Conservation (phyloP, 2,888 invertebrate species). For the Phalangium opilio region DNA sequence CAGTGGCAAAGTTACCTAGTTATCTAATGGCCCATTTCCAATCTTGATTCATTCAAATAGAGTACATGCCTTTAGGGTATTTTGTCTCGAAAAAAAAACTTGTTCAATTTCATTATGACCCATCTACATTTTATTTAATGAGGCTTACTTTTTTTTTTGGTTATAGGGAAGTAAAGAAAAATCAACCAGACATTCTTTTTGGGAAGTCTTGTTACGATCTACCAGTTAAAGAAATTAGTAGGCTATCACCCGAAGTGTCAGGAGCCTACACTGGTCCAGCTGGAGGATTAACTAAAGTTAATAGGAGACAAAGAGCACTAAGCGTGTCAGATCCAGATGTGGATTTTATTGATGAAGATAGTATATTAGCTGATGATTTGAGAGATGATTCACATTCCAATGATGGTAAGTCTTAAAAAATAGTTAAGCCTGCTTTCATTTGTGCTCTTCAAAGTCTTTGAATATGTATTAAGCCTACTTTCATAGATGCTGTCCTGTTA, state of each 20-base stretch:
- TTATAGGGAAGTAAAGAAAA: slow-evolving; percentile 15
- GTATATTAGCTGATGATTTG: background rate
- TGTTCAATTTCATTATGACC: too few relatives aligned
- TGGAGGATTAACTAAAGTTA: slow-evolving; percentile 58
- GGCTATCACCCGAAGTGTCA: slow-evolving; percentile 40
- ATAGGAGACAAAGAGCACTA: slow-evolving; percentile 25
- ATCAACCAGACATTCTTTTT: slow-evolving; percentile 43
- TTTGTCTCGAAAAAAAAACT: too few relatives aligned
- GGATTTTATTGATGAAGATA: slow-evolving; percentile 17
- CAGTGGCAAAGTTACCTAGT: too few relatives aligned
- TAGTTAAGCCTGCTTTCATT: too few relatives aligned
- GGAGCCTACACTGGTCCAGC: slow-evolving; percentile 68
- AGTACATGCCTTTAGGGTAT: too few relatives aligned
- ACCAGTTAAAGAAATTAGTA: slow-evolving; percentile 39
- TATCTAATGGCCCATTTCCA: too few relatives aligned
- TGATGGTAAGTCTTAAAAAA: background rate
- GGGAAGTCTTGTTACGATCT: slow-evolving; percentile 56
- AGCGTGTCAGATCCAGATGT: slow-evolving; percentile 15
- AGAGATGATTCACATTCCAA: background rate
- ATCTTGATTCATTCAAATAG: too few relatives aligned
- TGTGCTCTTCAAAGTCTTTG: too few relatives aligned
- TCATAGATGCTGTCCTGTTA: too few relatives aligned
- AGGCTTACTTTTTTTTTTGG: background rate
- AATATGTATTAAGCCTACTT: too few relatives aligned
- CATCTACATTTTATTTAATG: too few relatives aligned